phyloP scores from a whole-genome alignment of 2,888 invertebrate species.

The Omphaloscelis lunosa region DNA sequence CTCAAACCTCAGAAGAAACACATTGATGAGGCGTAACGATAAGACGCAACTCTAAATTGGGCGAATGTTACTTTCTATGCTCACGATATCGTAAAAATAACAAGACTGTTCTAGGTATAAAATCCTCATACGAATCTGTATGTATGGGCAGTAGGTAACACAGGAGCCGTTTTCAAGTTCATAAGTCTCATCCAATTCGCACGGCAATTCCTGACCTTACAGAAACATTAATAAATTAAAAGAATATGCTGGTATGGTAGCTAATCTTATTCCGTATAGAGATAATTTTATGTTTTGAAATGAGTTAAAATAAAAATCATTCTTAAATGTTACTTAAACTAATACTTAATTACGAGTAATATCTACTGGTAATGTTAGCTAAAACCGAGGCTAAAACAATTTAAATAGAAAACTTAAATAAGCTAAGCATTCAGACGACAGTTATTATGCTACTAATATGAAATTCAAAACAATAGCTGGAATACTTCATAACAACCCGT shows the following conservation, averaged over 20 bases:
- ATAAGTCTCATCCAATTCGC: not conserved
- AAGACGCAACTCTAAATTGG: constrained; percentile 21
- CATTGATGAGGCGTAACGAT: constrained; percentile 23
- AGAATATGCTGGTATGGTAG: not conserved
- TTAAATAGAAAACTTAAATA: not conserved
- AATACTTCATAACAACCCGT: not conserved
- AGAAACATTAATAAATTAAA: not conserved
- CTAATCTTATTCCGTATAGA: not conserved
- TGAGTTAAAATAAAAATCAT: not conserved
- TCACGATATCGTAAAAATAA: constrained; percentile 26
- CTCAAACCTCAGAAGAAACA: constrained; percentile 34
- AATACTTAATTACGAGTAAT: too few species aligned
- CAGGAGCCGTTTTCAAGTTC: not conserved
- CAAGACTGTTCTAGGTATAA: constrained; percentile 9
- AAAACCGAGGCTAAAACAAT: not conserved
- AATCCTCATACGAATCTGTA: not conserved
- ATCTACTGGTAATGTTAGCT: not conserved
- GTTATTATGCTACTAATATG: not conserved
- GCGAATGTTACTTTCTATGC: constrained; percentile 37
- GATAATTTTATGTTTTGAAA: not conserved
- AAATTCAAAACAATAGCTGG: not conserved
- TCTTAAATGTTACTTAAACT: not conserved
- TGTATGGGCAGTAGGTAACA: not conserved
- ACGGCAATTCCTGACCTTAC: not conserved
- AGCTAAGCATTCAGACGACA: not conserved